Evolutionary conservation across 2,797 vertebrate genomes (phyloP), one percentile per base, ranked within the genome.

Genomic region (Mareca penelope): DNA sequence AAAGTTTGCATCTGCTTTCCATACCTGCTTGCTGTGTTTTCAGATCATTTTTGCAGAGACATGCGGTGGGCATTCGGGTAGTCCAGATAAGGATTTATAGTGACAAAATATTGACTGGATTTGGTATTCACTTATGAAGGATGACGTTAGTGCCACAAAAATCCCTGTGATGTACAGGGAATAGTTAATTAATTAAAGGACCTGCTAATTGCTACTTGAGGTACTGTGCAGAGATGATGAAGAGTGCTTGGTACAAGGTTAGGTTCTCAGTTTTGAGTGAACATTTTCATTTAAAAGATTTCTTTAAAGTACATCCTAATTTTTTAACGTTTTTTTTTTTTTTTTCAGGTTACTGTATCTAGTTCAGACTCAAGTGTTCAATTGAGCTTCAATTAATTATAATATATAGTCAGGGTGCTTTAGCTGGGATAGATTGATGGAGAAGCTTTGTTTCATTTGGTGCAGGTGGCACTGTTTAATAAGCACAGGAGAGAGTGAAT

Each of bases 381-480:
- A 96, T 94, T 97, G 97, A 97, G 97, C 96, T 96, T 97, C 97
- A 98, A 97, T 98, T 98, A 98, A 97, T 98, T 97, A 97, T 97
- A 98, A 97, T 97, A 97, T 97, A 97, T 98, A 94, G 96, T 95
- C 95, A 82, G 75, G 96, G 94, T 97, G 97, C 97, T 97, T 98
- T 97, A 95, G 96, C 97, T 96, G 94, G 89, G 96, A 84, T 95
- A 93, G 91, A 97, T 96, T 97, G 97, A 97, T 97, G 97, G 96
- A 94, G 96, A 97, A 97, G 97, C 97, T 97, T 98, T 97, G 97
- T 98, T 97, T 96, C 97, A 97, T 97, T 97, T 97, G 97, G 97
- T 98, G 98, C 98, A 98, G 97, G 98, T 98, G 98, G 97, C 96
- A 97, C 96, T 97, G 97, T 98, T 98, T 98, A 98, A 98, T 98